These are phyloP conservation scores for Gyps fulvus DNA, from an alignment of 2,113 vertebrate genomes.

Conservation along the genomic window DNA sequence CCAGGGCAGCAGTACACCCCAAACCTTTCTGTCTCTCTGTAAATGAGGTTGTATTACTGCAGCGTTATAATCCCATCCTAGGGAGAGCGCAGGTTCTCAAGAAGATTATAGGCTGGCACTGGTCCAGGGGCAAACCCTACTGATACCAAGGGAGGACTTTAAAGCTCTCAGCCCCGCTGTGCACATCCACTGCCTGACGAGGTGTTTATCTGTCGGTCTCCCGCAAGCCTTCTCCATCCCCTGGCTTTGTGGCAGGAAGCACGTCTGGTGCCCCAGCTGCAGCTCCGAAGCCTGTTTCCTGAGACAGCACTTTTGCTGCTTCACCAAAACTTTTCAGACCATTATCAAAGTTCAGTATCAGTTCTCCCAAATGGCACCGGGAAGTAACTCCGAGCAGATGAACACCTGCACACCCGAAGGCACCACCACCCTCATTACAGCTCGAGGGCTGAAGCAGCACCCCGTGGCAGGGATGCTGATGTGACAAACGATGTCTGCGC, in stretches of 20 bases:
- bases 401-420: not conserved
- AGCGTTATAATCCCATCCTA: not conserved
- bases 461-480: not conserved
- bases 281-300: not conserved
- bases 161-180: not conserved
- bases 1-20: not conserved
- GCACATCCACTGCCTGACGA: not conserved
- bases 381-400: not conserved
- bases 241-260: not conserved
- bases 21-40: not conserved
- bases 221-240: not conserved
- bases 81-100: not conserved
- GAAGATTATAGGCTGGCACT: not conserved
- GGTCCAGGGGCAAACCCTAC: not conserved
- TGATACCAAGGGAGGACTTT: not conserved
- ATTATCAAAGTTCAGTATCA: not conserved
- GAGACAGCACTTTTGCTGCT: not conserved
- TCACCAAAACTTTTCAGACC: not conserved
- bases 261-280: not conserved
- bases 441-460: not conserved
- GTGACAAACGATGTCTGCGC: not conserved
- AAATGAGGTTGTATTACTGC: not conserved
- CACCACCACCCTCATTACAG: not conserved
- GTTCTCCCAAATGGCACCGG: not conserved
- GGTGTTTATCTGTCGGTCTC: not conserved